Evolutionary conservation across 35 echinoderm and acorn worm genomes (phyloP).

Genomic region (Stichopus chloronotus): DNA sequence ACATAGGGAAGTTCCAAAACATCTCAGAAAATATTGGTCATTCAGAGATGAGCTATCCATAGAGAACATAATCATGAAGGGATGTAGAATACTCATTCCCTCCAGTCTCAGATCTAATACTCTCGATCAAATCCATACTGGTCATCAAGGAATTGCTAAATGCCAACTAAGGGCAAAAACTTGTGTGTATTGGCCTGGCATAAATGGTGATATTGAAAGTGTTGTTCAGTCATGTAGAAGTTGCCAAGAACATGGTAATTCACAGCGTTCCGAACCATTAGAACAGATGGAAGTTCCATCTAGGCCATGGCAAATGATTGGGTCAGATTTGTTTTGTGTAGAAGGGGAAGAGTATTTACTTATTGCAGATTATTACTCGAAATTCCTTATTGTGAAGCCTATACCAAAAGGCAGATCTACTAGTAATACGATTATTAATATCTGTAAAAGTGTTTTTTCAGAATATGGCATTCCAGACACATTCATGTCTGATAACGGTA

Average conservation of each 20-base stretch:
- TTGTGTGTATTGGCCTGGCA: constrained; percentile 60
- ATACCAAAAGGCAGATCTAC: constrained; percentile 44
- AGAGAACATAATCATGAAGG: constrained; percentile 77
- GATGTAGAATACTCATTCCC: constrained; percentile 69
- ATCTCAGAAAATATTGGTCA: not conserved
- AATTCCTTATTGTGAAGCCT: constrained; percentile 54
- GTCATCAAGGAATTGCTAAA: constrained; percentile 71
- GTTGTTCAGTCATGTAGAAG: not conserved
- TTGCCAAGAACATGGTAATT: constrained; percentile 17
- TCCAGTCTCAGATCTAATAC: constrained; percentile 22
- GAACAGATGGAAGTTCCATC: not conserved
- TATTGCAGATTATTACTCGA: constrained; percentile 63
- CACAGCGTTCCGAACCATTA: not conserved
- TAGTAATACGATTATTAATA: constrained; percentile 54
- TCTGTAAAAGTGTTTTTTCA: constrained; percentile 72
- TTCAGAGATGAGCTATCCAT: constrained; percentile 38
- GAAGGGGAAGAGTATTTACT: constrained; percentile 70
- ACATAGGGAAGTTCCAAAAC: constrained; percentile 7
- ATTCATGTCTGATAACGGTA: constrained; percentile 68
- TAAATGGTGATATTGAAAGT: constrained; percentile 67
- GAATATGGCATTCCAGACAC: constrained; percentile 72
- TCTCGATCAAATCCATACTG: constrained; percentile 58
- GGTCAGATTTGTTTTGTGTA: constrained; percentile 64
- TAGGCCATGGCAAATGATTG: constrained; percentile 65
- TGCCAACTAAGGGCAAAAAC: constrained; percentile 64